Evolutionary conservation across 2,797 vertebrate species (phyloP).

Genomic region (Lacerta viridis): DNA sequence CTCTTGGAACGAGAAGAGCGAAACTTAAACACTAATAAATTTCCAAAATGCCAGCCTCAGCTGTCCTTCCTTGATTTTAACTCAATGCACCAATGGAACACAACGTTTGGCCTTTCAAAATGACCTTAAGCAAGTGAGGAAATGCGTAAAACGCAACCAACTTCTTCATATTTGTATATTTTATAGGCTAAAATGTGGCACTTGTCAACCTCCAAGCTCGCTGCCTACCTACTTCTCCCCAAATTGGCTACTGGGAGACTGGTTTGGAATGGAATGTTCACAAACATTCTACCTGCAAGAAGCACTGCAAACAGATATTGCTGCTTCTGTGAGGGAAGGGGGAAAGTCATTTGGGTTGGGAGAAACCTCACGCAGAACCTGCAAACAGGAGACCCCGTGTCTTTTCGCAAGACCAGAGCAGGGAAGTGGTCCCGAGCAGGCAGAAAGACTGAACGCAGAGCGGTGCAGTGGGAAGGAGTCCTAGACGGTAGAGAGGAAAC

Average conservation of each 20-base stretch:
- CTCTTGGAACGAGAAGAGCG: not conserved
- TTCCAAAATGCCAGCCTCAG: not conserved
- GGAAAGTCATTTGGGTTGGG: not conserved
- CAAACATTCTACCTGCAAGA: constrained; percentile 3
- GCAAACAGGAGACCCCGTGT: not conserved
- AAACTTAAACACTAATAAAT: not conserved
- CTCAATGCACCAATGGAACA: not conserved
- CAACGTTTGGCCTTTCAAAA: not conserved
- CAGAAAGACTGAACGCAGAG: not conserved
- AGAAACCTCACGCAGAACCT: not conserved
- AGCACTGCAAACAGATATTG: not conserved
- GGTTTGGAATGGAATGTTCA: not conserved
- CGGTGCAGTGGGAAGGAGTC: not conserved
- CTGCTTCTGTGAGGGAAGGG: not conserved
- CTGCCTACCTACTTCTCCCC: not conserved
- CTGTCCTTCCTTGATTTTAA: not conserved
- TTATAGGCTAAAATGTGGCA: not conserved
- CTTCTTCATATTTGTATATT: not conserved
- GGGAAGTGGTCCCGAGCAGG: not conserved
- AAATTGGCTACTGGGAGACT: not conserved
- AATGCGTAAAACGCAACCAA: not conserved
- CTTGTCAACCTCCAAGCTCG: not conserved
- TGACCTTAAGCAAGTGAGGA: not conserved
- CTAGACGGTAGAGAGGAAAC: not conserved
- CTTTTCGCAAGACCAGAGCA: not conserved